Evolutionary conservation across 2,113 vertebrate species (phyloP), one percentile per base, ranked within the genome.

Genomic region (Eretmochelys imbricata): DNA sequence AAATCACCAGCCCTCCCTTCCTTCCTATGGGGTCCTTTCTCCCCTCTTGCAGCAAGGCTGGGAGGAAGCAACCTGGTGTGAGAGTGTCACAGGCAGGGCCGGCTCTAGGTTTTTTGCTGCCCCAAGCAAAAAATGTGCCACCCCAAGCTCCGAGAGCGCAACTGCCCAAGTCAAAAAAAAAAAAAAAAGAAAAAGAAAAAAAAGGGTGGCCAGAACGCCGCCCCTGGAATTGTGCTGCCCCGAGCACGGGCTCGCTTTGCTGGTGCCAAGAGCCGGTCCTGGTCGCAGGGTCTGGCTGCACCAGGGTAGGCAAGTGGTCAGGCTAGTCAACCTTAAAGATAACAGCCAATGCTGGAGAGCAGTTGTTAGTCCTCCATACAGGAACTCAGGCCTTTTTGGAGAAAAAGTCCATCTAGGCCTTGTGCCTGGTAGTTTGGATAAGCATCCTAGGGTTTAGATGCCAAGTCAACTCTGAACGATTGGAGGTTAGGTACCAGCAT

Each of bases 11-110:
- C 78, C 54, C 59, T 42, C 42, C 42, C 22, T 81, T 50, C 29
- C 48, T 42, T 8, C 14, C 22, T 25, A 27, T 42, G 31, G 10
- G 17, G 35, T n/a, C 31, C 35, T 35, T 69, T 25, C 72, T 76
- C 19, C 2, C 2, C 46, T 87, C 29, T 72, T 90, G 76, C 48
- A 86, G 42, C 78, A 51, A 80, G 31, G 42, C 25, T 83, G 20
- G 35, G 51, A 19, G 10, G 91, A 8, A 80, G 38, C 4, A 57
- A 13, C 2, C 0, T 35, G 4, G 6, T 31, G 10, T 3, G 46
- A 51, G n/a, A 10, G 38, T 0, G 0, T 46, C 35, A 42, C 35
- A 42, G 42, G 42, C 42, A 42, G 42, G 42, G 42, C 42, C 42
- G 42, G 42, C 42, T 42, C 42, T 42, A 42, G 42, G 42, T 42